A percentile compares a stretch with the other conserved stretches of the same genome.
These are phyloP conservation scores for Verasper variegatus DNA, from an alignment of 2,113 vertebrate genomes.

Conservation along the genomic window DNA sequence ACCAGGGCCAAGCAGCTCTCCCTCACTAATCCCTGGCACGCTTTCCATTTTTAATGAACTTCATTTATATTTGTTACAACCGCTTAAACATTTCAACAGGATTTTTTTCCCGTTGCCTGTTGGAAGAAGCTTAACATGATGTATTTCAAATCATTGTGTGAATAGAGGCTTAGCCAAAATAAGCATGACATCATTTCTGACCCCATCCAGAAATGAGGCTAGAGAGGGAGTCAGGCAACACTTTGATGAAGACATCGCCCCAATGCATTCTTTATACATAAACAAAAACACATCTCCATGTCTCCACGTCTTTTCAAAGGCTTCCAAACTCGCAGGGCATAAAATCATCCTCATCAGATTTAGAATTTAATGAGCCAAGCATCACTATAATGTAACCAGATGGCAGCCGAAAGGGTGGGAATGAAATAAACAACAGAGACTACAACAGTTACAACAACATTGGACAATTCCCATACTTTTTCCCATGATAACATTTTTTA, in stretches of 20 bases:
- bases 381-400: not conserved
- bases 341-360: not conserved
- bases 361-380: not conserved
- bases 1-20: conserved; percentile 27
- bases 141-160: conserved; percentile 50
- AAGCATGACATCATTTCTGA: conserved; percentile 47
- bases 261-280: not conserved
- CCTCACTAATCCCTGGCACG: conserved; percentile 51
- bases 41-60: conserved; percentile 72
- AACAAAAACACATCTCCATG: not conserved
- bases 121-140: conserved; percentile 46
- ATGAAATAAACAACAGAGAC: not conserved
- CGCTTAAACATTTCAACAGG: conserved; percentile 34
- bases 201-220: conserved; percentile 14
- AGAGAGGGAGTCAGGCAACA: not conserved
- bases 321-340: not conserved
- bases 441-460: not conserved
- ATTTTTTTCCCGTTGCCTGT: not conserved
- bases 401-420: not conserved
- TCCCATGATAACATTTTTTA: not conserved
- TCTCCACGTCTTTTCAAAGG: not conserved
- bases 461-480: not conserved
- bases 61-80: conserved; percentile 60
- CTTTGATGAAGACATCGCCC: conserved; percentile 34
- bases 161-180: conserved; percentile 35